Evolutionary conservation across 2,113 vertebrate species (phyloP).

Genomic region (Ophthalmotilapia sp.): DNA sequence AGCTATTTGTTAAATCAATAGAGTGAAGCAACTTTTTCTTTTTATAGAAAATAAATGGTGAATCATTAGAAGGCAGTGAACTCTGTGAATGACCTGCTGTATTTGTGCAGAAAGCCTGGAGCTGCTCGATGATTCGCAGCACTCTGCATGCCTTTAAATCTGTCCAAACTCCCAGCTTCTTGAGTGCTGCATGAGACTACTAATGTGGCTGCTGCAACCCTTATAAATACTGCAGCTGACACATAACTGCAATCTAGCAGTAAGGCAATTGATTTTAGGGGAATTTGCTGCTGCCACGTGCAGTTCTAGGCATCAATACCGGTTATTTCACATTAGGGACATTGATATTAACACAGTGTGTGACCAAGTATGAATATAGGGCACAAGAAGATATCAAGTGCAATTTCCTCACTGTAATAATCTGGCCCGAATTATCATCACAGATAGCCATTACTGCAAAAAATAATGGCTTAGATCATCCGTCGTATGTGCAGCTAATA

Average conservation of each 20-base stretch:
- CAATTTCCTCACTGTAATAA: background rate
- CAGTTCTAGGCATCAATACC: background rate
- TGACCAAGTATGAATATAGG: background rate
- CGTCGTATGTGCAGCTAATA: background rate
- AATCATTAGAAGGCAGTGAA: background rate
- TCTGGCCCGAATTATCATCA: background rate
- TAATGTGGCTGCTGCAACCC: constrained; percentile 2
- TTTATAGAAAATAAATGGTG: background rate
- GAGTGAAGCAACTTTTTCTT: background rate
- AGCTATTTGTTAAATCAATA: background rate
- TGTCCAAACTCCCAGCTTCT: background rate
- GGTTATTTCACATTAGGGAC: background rate
- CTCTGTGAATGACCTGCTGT: background rate
- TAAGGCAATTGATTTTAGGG: constrained; percentile 10
- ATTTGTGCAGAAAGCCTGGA: background rate
- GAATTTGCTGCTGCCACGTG: constrained; percentile 13
- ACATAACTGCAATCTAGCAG: constrained; percentile 10
- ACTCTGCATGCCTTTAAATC: background rate
- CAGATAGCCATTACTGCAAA: background rate
- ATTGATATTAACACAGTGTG: background rate
- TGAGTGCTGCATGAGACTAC: background rate
- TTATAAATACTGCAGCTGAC: constrained; percentile 18
- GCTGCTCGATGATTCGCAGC: background rate
- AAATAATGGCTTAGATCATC: background rate
- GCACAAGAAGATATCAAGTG: background rate